Percentiles rank a stretch among this genome's conserved stretches.
phyloP scores from a whole-genome alignment of 2,113 vertebrate genomes.

The Proteles cristata region DNA sequence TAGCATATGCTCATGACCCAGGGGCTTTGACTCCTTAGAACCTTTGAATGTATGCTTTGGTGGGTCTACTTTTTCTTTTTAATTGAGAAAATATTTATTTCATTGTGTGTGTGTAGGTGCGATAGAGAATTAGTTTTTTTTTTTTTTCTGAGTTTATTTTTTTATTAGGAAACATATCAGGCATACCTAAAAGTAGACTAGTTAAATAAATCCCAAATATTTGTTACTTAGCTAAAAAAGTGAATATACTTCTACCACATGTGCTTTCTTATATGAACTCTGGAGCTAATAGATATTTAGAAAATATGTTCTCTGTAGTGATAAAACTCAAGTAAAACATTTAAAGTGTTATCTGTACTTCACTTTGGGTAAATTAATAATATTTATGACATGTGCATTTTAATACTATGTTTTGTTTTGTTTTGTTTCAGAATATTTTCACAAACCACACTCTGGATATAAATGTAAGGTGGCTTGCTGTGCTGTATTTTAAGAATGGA shows the following conservation, averaged over 20 bases:
- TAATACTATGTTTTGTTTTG: conserved; percentile 54
- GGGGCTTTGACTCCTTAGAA: background rate
- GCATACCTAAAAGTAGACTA: background rate
- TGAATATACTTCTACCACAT: background rate
- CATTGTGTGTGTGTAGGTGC: background rate
- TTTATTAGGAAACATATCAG: conserved; percentile 38
- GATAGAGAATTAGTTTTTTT: background rate
- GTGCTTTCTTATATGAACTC: background rate
- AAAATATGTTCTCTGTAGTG: conserved; percentile 27
- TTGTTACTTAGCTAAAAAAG: background rate
- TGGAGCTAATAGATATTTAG: background rate
- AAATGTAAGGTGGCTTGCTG: conserved; percentile 98
- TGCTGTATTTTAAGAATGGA: conserved; percentile 99
- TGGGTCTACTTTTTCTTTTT: background rate
- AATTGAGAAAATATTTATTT: conserved; percentile 15
- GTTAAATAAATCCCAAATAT: background rate
- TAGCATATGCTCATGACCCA: background rate
- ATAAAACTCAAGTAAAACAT: conserved; percentile 30
- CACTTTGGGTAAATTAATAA: background rate
- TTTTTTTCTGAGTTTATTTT: conserved; percentile 33
- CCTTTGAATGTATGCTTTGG: background rate
- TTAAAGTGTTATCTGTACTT: background rate
- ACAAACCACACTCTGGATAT: conserved; percentile 97
- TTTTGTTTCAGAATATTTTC: conserved; percentile 93
- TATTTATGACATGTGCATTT: conserved; percentile 8